These are phyloP conservation scores for Sebastes elongatus DNA, from an alignment of 2,797 vertebrate species.

Conservation along the genomic window DNA sequence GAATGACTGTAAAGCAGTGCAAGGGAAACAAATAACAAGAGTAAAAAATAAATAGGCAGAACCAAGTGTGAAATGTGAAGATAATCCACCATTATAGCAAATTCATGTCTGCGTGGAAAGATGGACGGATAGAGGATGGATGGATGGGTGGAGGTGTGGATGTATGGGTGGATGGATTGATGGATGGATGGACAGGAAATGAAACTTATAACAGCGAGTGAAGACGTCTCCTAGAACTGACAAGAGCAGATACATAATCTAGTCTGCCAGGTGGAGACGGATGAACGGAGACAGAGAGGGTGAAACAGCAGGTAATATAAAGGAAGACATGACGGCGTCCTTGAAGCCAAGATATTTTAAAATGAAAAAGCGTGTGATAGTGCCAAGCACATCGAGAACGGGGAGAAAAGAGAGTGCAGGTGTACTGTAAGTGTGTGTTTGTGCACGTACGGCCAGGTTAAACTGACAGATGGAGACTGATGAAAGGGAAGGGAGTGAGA, in stretches of 20 bases:
- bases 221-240: constrained; percentile 59
- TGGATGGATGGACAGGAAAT: constrained; percentile 57
- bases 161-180: constrained; percentile 28
- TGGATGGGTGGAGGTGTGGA: constrained; percentile 22
- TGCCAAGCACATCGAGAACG: constrained; percentile 5
- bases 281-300: constrained; percentile 38
- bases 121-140: constrained; percentile 31
- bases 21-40: background rate
- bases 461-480: constrained; percentile 57
- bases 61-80: constrained; percentile 26
- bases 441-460: constrained; percentile 9
- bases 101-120: background rate
- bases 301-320: constrained; percentile 41
- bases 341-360: constrained; percentile 47
- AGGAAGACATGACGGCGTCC: constrained; percentile 30
- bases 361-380: constrained; percentile 50
- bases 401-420: background rate
- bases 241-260: constrained; percentile 61
- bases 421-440: background rate
- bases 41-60: background rate
- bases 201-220: constrained; percentile 56
- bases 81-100: constrained; percentile 10
- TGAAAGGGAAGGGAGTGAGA: constrained; percentile 30
- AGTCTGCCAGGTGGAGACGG: constrained; percentile 45
- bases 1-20: background rate